A percentile compares a stretch with the other conserved stretches of the same genome.
These are phyloP conservation scores for Papilio gigon DNA, from an alignment of 2,888 invertebrate genomes.

Conservation along the genomic window DNA sequence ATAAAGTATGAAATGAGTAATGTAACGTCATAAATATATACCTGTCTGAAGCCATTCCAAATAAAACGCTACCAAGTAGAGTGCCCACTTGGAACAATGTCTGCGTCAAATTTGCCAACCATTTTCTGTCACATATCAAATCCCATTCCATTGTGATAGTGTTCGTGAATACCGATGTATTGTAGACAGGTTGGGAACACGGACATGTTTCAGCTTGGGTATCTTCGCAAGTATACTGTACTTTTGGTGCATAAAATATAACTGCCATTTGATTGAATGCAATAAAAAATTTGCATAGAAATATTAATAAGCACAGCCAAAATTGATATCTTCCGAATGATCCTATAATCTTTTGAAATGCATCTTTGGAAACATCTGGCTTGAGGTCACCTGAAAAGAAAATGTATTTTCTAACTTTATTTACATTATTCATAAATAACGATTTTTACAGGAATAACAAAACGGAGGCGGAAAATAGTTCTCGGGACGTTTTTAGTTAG, in stretches of 20 bases:
- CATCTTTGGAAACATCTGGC: conserved; percentile 53
- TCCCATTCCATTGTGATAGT: conserved; percentile 90
- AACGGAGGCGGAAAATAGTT: too few relatives aligned
- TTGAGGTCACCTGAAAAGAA: conserved; percentile 50
- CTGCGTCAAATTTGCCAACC: conserved; percentile 87
- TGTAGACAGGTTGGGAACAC: conserved; percentile 83
- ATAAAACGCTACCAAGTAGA: conserved; percentile 86
- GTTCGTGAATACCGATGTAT: conserved; percentile 85
- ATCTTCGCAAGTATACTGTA: conserved; percentile 59
- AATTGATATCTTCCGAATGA: conserved; percentile 80
- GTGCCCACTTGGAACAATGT: conserved; percentile 89
- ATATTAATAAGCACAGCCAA: conserved; percentile 66
- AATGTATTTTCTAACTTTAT: neutral
- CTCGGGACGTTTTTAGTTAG: too few relatives aligned
- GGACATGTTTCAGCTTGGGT: conserved; percentile 72
- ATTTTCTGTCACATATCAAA: conserved; percentile 85
- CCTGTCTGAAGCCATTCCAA: conserved; percentile 90
- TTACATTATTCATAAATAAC: neutral
- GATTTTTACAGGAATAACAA: too few relatives aligned
- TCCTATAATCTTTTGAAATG: conserved; percentile 74
- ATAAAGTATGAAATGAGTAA: neutral
- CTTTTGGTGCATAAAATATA: conserved; percentile 75
- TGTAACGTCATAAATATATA: conserved; percentile 55
- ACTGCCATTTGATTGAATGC: conserved; percentile 80
- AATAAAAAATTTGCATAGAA: conserved; percentile 73